A percentile compares a stretch with the other conserved stretches of the same genome.
Evolutionary conservation across 2,888 invertebrate genomes (phyloP).

Genomic region (Drosophila atroscutellata): DNA sequence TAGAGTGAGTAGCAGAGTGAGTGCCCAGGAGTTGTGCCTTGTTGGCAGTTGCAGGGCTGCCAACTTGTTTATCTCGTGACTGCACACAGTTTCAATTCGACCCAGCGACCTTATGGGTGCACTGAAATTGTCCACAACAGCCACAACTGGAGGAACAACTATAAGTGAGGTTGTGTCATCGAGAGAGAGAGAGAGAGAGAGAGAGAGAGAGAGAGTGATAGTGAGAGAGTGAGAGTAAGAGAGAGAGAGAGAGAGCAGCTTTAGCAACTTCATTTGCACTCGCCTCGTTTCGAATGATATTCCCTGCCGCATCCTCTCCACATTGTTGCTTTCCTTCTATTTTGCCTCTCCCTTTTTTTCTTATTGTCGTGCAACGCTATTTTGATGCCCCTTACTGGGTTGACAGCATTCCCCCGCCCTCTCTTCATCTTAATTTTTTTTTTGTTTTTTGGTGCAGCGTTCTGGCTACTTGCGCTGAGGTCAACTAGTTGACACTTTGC

Average conservation of each 20-base stretch:
- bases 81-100: slow-evolving; percentile 67
- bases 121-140: slow-evolving; percentile 55
- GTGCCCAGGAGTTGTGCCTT: slow-evolving; percentile 27
- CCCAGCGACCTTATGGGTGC: slow-evolving; percentile 57
- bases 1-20: background rate
- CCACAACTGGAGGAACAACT: slow-evolving; percentile 47
- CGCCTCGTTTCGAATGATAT: slow-evolving; percentile 23
- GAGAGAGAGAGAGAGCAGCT: slow-evolving; percentile 47
- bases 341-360: slow-evolving; percentile 5
- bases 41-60: slow-evolving; percentile 69
- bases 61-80: slow-evolving; percentile 77
- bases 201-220: background rate
- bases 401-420: slow-evolving; percentile 35
- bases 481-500: slow-evolving; percentile 75
- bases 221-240: background rate
- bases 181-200: too few species aligned
- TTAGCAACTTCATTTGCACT: slow-evolving; percentile 75
- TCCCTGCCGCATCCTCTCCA: slow-evolving; percentile 21
- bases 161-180: slow-evolving; percentile 33
- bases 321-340: slow-evolving; percentile 3
- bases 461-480: slow-evolving; percentile 66
- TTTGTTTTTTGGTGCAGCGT: slow-evolving; percentile 20
- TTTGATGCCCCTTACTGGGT: slow-evolving; percentile 61
- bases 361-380: slow-evolving; percentile 44
- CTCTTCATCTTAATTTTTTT: background rate